These are phyloP conservation scores for Beroe ovata DNA, from an alignment of 37 sponge, comb jelly and placozoan species.

Conservation along the genomic window DNA sequence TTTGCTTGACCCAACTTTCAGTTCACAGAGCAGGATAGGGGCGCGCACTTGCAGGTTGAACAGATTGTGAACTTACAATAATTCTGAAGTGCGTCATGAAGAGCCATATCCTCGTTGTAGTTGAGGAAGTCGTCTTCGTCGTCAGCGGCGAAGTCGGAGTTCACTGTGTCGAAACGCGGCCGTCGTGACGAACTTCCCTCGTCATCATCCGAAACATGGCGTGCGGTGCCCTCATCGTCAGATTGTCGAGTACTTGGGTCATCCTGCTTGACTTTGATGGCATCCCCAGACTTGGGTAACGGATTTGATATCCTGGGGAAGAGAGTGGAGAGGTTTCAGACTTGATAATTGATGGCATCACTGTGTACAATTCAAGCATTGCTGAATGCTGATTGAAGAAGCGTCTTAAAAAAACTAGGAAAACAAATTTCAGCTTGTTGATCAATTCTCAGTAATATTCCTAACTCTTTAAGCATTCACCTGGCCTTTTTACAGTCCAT, in stretches of 20 bases:
- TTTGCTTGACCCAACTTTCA: no score
- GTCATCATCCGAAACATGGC: not conserved
- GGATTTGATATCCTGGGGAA: not conserved
- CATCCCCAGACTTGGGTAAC: no score
- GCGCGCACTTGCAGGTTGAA: not conserved
- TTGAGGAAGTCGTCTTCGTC: conserved; percentile 45
- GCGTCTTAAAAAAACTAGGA: no score
- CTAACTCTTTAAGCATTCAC: not conserved
- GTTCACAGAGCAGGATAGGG: not conserved
- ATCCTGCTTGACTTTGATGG: no score
- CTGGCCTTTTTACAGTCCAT: not conserved
- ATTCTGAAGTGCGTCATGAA: conserved; percentile 13
- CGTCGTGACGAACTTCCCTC: not conserved
- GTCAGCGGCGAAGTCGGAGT: conserved; percentile 23
- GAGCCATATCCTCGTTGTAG: conserved; percentile 29
- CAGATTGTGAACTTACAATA: not conserved
- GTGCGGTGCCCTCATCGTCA: not conserved
- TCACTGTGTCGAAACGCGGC: not conserved
- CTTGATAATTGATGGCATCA: no score
- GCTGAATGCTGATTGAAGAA: no score
- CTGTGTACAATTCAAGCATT: not conserved
- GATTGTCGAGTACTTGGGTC: not conserved
- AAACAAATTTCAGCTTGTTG: no score
- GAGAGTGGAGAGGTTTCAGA: not conserved
- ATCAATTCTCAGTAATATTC: not conserved